Conservation (phyloP, 2,888 invertebrate species). For the Epirrhoe tristata region DNA sequence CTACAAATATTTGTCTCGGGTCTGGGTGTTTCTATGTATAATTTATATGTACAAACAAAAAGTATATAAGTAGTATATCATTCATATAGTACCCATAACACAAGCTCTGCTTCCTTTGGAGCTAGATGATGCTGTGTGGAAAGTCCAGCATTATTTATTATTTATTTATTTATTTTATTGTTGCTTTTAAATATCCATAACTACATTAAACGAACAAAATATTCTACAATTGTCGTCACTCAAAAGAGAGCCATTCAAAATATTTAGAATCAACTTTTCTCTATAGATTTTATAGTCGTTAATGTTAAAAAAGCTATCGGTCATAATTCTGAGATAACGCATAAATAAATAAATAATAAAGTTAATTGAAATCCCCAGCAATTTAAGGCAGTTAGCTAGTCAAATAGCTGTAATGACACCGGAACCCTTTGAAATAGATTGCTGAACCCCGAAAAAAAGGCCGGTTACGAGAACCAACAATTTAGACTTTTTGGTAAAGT, state of each 20-base stretch:
- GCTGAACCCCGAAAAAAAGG: slow-evolving; percentile 18
- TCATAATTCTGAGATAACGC: slow-evolving; percentile 78
- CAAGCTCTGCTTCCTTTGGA: no score
- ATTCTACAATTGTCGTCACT: no score
- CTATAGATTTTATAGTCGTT: slow-evolving; percentile 53
- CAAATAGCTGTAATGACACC: slow-evolving; percentile 75
- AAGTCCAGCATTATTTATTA: no score
- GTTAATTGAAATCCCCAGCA: slow-evolving; percentile 80
- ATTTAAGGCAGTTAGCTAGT: slow-evolving; percentile 62
- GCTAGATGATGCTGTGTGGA: no score
- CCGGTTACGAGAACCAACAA: slow-evolving; percentile 58
- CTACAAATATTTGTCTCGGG: no score
- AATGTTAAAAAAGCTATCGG: slow-evolving; percentile 57
- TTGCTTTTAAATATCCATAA: no score
- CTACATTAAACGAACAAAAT: no score
- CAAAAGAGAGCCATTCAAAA: neutral
- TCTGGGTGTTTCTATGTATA: no score
- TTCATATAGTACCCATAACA: no score
- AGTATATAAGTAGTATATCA: no score
- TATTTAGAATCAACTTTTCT: slow-evolving; percentile 41
- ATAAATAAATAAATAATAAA: slow-evolving; percentile 85
- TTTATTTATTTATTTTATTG: no score
- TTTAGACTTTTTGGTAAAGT: slow-evolving; percentile 19
- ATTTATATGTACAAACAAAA: no score
- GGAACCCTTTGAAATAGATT: slow-evolving; percentile 68